phyloP scores from a whole-genome alignment of 64 coral and sea anemone species.

The Acropora tenuis region DNA sequence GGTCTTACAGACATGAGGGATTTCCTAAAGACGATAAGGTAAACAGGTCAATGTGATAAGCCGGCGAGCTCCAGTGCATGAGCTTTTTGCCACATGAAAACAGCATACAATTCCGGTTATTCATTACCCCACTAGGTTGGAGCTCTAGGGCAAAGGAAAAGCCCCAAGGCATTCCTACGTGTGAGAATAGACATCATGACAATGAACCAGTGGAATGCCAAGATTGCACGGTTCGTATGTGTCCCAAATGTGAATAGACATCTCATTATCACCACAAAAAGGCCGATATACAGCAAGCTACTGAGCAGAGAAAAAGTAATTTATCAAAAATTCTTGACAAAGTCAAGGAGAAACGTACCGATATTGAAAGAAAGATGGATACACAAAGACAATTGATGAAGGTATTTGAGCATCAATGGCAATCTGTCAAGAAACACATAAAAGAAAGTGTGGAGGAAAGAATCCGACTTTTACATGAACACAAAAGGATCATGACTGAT shows the following conservation, averaged over 20 bases:
- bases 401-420: background rate
- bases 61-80: no score
- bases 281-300: constrained; percentile 27
- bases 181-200: constrained; percentile 52
- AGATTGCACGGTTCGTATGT: constrained; percentile 23
- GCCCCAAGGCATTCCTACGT: background rate
- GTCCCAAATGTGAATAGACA: background rate
- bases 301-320: background rate
- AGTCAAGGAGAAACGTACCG: background rate
- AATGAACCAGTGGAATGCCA: constrained; percentile 22
- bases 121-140: background rate
- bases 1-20: no score
- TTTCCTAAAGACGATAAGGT: no score
- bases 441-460: background rate
- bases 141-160: background rate
- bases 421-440: background rate
- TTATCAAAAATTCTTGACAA: background rate
- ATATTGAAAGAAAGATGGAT: background rate
- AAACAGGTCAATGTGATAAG: no score
- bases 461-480: background rate
- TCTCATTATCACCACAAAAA: constrained; percentile 11
- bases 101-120: no score
- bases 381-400: constrained; percentile 1
- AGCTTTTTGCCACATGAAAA: no score
- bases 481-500: background rate